Evolutionary conservation across 1,140 invertebrate species (phyloP).

Genomic region (Goniozus legneri): DNA sequence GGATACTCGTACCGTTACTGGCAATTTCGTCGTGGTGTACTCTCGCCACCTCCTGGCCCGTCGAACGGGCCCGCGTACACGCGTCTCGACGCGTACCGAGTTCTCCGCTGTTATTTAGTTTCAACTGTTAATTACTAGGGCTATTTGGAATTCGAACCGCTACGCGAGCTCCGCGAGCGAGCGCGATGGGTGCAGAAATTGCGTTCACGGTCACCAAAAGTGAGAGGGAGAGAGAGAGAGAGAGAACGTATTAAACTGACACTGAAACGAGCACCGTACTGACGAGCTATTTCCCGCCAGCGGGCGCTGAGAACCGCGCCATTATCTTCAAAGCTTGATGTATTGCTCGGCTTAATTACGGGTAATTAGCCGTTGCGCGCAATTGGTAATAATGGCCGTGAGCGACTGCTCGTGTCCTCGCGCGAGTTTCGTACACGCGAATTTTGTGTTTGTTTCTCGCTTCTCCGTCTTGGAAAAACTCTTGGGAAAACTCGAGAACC

Average conservation of each 20-base stretch:
- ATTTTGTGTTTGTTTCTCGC: too few relatives aligned
- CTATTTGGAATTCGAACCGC: background rate
- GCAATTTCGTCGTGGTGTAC: too few relatives aligned
- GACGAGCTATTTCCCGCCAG: constrained; percentile 12
- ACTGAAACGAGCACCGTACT: constrained; percentile 3
- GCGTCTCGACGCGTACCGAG: too few relatives aligned
- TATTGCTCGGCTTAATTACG: constrained; percentile 29
- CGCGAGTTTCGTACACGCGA: too few relatives aligned
- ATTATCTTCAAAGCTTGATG: constrained; percentile 33
- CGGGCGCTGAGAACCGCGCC: constrained; percentile 14
- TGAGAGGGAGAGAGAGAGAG: background rate
- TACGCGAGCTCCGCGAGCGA: too few relatives aligned
- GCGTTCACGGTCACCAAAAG: background rate
- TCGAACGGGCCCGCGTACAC: too few relatives aligned
- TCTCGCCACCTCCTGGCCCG: too few relatives aligned
- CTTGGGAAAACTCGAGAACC: too few relatives aligned
- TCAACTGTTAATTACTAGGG: background rate
- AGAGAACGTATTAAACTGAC: background rate
- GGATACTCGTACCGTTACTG: too few relatives aligned
- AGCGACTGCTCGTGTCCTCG: background rate
- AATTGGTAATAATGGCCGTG: constrained; percentile 30
- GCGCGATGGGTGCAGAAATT: background rate
- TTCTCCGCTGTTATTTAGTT: background rate
- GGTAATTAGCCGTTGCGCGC: constrained; percentile 33
- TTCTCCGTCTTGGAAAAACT: too few relatives aligned